Percentiles rank a stretch among this genome's conserved stretches.
Conservation (phyloP, 2,797 vertebrate genomes). For the Dermochelys coriacea region DNA sequence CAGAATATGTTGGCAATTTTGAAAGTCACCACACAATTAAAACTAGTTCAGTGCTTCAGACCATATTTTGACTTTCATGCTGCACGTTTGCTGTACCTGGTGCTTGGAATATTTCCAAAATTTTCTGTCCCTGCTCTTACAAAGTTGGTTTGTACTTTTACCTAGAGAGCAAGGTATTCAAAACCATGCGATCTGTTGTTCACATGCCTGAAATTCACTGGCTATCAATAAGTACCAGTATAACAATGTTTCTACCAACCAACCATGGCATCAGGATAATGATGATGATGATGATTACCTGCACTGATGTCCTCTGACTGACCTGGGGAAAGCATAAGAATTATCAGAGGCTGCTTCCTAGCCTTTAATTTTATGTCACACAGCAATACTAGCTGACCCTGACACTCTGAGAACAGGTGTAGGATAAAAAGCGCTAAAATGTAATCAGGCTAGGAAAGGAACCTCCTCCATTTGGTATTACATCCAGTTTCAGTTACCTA, state of each 20-base stretch:
- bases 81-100: not conserved
- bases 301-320: not conserved
- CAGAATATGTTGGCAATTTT: not conserved
- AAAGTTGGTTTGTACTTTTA: not conserved
- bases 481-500: rapidly evolving
- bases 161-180: slow-evolving; percentile 1
- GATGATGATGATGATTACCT: rapidly evolving
- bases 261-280: not conserved
- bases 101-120: not conserved
- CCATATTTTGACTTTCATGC: not conserved
- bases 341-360: rapidly evolving
- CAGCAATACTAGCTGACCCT: not conserved
- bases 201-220: not conserved
- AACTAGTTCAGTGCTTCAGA: not conserved
- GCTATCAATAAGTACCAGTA: not conserved
- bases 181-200: not conserved
- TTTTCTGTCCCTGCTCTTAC: not conserved
- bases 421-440: not conserved
- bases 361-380: not conserved
- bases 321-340: not conserved
- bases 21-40: not conserved
- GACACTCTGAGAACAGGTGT: not conserved
- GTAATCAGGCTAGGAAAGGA: not conserved
- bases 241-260: not conserved
- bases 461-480: rapidly evolving